Base-by-base conservation (phyloP, 2,113 vertebrate genomes). In the Balaenoptera acutorostrata region DNA sequence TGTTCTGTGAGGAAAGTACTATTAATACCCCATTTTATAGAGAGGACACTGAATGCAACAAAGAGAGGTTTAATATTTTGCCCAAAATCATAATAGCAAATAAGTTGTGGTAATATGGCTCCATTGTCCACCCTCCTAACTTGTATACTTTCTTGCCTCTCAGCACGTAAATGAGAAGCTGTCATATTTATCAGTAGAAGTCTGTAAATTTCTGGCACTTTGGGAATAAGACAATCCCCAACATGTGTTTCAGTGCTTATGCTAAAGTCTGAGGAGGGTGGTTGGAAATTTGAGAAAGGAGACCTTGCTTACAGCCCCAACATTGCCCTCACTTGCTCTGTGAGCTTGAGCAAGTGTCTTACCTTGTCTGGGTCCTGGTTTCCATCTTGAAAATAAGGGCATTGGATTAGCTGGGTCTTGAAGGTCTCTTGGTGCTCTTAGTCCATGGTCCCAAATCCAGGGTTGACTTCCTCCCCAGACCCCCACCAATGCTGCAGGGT, bases 321-420 rank as follows among this genome's bases (percentile, higher is more conserved):
- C 33, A n/a, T 17, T 64, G 75, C 52, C 64, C 11, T 97, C 25
- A 29, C 41, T 61, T 93, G 55, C 41, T 78, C 3, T 86, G 41
- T 95, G 66, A 78, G 36, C n/a, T 74, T 89, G 52, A 20, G 52
- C 71, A 84, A 69, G 4, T 41, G 9, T 68, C 86, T 95, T 90
- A 68, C 36, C 27, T n/a, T 74, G 15, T 77, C 13, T 88, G 55
- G 71, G 5, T 55, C 36, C 41, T 83, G 57, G 12, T 69, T 96
- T 97, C 71, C 33, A 31, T 72, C 61, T 91, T 93, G 55, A 83
- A 94, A 86, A 72, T 64, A 57, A 93, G 21, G 61, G 49, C 39
- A 21, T 46, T 87, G 9, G 25, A 61, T 77, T 81, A 90, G 20
- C 85, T 61, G 36, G 8, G 52, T 80, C 63, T 63, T 86, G n/a